Evolutionary conservation across 2,797 vertebrate genomes (phyloP).

Genomic region (Gastrophryne carolinensis): DNA sequence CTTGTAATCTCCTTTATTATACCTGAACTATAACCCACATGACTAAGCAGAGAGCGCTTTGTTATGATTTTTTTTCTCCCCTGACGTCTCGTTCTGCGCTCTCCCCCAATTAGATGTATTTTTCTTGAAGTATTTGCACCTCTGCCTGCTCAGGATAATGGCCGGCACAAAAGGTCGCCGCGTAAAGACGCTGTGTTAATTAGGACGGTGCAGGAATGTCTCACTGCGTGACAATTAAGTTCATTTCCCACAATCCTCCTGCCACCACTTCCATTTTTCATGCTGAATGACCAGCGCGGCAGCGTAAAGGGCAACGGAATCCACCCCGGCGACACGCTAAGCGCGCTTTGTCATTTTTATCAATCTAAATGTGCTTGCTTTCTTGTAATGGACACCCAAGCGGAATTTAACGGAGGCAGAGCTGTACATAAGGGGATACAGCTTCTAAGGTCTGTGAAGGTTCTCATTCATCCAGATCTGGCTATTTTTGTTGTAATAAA

Average conservation of each 20-base stretch:
- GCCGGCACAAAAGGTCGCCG: slow-evolving; percentile 77
- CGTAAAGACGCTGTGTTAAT: slow-evolving; percentile 78
- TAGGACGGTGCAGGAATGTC: slow-evolving; percentile 74
- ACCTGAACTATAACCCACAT: slow-evolving; percentile 32
- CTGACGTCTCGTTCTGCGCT: background rate
- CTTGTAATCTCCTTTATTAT: slow-evolving; percentile 14
- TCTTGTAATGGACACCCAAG: background rate
- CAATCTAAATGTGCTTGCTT: background rate
- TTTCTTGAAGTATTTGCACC: slow-evolving; percentile 75
- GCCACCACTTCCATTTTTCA: slow-evolving; percentile 75
- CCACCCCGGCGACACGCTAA: slow-evolving; percentile 70
- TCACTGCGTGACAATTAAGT: slow-evolving; percentile 78
- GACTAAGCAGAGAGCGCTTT: slow-evolving; percentile 20
- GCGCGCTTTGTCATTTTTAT: background rate
- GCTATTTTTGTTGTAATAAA: too few species aligned
- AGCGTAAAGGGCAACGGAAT: slow-evolving; percentile 75
- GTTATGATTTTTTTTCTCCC: background rate
- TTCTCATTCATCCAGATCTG: too few species aligned
- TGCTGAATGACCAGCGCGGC: slow-evolving; percentile 78
- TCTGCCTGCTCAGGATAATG: slow-evolving; percentile 78
- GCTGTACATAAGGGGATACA: too few species aligned
- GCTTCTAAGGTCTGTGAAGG: too few species aligned
- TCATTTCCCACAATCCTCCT: slow-evolving; percentile 74
- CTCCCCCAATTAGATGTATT: slow-evolving; percentile 40
- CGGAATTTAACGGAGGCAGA: background rate